Evolutionary conservation across 2,797 vertebrate species (phyloP), one percentile per base, ranked within the genome.

Genomic region (Staurois parvus): DNA sequence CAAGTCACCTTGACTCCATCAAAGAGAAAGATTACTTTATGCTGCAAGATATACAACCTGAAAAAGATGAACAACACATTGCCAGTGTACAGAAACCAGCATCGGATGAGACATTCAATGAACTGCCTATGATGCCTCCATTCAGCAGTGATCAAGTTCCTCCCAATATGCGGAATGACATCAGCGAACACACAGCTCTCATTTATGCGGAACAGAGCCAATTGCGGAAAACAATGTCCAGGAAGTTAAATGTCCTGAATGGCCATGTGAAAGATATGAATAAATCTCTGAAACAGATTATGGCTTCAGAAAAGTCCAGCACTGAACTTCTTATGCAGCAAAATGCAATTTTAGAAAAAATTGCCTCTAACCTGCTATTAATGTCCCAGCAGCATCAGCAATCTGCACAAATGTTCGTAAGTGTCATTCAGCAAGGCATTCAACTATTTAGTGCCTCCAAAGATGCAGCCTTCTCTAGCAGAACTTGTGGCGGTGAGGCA

Each of bases 291-390:
- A 86, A 86, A 21, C 85, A 86, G 69, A 86, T 86, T 42, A 42
- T 67, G 64, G 79, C 79, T 48, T 82, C 85, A 66, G 79, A 86
- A 56, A 86, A 81, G 56, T 82, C 79, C 21, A 77, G 52, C 52
- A 82, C 85, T 2, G 79, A 86, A 72, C 79, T 86, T 29, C 75
- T 86, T 21, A 48, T 73, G 29, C 85, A 86, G 48, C 85, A 86
- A 19, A 86, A 86, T 72, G 67, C 85, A 78, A 86, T 86, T 66
- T 81, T 86, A 30, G 85, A 86, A 66, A 86, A 86, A 86, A 86
- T 86, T 82, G 85, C 85, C n/a, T 86, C 79, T 10, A 86, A 86
- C 29, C 68, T 86, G 5, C 30, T 77, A 40, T 66, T 86, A 52
- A 86, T 86, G 79, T 86, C 85, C 6, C 85, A 86, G 11, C 67